Conservation (phyloP, 2,113 vertebrate genomes). For the Coreoperca whiteheadi region DNA sequence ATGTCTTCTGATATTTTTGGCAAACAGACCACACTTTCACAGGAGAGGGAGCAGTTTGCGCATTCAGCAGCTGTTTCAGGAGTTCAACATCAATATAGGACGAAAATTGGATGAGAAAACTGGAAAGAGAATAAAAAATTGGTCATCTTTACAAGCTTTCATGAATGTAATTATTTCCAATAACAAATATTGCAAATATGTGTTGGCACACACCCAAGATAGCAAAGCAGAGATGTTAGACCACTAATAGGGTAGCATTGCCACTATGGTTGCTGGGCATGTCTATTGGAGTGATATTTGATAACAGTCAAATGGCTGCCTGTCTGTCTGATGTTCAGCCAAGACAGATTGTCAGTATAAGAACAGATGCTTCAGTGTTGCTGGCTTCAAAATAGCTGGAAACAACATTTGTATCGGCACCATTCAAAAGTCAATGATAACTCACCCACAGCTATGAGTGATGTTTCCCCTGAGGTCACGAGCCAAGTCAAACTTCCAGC, state of each 20-base stretch:
- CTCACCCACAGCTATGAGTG: slow-evolving; percentile 56
- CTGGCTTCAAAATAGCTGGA: slow-evolving; percentile 62
- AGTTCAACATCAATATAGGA: background rate
- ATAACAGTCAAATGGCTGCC: slow-evolving; percentile 57
- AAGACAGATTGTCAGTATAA: slow-evolving; percentile 56
- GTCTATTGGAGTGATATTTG: slow-evolving; percentile 52
- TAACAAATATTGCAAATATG: slow-evolving; percentile 6
- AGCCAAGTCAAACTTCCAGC: slow-evolving; percentile 63
- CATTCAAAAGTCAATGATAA: slow-evolving; percentile 66
- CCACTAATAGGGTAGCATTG: slow-evolving; percentile 28
- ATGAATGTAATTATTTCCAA: slow-evolving; percentile 25
- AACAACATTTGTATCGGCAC: slow-evolving; percentile 57
- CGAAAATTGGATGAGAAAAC: background rate
- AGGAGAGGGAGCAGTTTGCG: background rate
- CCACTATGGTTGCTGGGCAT: slow-evolving; percentile 45
- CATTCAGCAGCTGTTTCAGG: background rate
- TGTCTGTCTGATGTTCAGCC: slow-evolving; percentile 63
- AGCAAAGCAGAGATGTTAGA: slow-evolving; percentile 38
- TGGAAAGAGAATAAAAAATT: slow-evolving; percentile 5
- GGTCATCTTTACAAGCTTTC: slow-evolving; percentile 18
- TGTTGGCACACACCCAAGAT: slow-evolving; percentile 11
- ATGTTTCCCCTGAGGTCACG: slow-evolving; percentile 64
- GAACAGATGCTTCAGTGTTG: slow-evolving; percentile 68
- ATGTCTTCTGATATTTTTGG: background rate
- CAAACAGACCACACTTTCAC: background rate